Percentiles rank a stretch among this genome's conserved stretches.
Evolutionary conservation across 2,113 vertebrate species (phyloP).

Genomic region (Xiphophorus hellerii): DNA sequence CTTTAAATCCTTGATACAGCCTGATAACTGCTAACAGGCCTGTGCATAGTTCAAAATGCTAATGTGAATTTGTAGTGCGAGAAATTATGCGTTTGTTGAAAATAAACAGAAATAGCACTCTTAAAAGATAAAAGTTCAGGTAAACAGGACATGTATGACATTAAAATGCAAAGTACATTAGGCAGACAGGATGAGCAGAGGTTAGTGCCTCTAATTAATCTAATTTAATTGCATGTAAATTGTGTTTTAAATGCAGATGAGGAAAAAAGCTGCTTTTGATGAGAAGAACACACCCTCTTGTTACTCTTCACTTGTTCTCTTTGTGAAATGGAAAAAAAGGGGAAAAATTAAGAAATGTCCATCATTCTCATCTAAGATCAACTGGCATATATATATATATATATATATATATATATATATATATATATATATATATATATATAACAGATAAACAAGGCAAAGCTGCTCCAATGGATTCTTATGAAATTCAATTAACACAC

Average conservation of each 20-base stretch:
- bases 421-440: background rate
- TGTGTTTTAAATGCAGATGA: constrained; percentile 74
- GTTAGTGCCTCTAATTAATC: constrained; percentile 79
- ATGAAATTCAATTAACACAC: constrained; percentile 78
- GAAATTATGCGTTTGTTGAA: constrained; percentile 18
- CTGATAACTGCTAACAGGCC: background rate
- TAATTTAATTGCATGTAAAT: constrained; percentile 82
- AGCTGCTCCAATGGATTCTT: constrained; percentile 55
- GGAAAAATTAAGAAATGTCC: constrained; percentile 20
- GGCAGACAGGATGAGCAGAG: constrained; percentile 68
- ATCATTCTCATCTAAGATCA: constrained; percentile 4
- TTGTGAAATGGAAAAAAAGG: constrained; percentile 35
- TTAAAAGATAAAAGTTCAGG: constrained; percentile 49
- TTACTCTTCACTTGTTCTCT: constrained; percentile 48
- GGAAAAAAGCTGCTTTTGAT: constrained; percentile 33
- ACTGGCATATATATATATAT: background rate
- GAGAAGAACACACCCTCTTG: constrained; percentile 33
- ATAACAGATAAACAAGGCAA: constrained; percentile 31
- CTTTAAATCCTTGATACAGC: too few species aligned
- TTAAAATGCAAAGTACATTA: constrained; percentile 74
- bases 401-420: background rate
- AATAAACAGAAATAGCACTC: constrained; percentile 25
- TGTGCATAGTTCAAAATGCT: background rate
- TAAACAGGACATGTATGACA: constrained; percentile 68
- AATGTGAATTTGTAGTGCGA: background rate